A percentile compares a stretch with the other conserved stretches of the same genome.
These are phyloP conservation scores for Alligator mississippiensis DNA, from an alignment of 2,113 vertebrate genomes.

Conservation along the genomic window DNA sequence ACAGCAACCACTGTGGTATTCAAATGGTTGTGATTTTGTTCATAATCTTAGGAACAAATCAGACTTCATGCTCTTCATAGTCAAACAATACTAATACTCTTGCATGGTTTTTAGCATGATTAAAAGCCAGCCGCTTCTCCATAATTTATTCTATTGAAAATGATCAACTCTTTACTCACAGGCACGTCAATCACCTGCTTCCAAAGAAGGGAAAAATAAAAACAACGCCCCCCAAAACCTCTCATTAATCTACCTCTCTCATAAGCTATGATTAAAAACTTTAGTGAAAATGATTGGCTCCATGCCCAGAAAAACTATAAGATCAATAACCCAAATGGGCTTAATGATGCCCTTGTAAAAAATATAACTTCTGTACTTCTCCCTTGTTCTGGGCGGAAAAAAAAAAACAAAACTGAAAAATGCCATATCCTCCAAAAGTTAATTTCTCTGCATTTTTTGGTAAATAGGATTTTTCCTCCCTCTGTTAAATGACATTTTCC, in stretches of 20 bases:
- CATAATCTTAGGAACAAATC: constrained; percentile 29
- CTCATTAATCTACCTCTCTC: constrained; percentile 52
- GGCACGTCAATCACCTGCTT: constrained; percentile 43
- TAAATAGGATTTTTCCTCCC: neutral
- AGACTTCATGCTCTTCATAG: neutral
- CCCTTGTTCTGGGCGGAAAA: neutral
- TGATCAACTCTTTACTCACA: constrained; percentile 54
- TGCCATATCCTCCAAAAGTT: constrained; percentile 33
- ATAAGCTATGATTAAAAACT: constrained; percentile 69
- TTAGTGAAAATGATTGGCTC: constrained; percentile 60
- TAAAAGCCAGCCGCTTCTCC: constrained; percentile 16
- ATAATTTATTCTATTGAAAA: constrained; percentile 39
- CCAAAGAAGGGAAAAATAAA: neutral
- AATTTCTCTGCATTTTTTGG: constrained; percentile 29
- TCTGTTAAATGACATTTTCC: constrained; percentile 45
- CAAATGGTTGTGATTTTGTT: neutral
- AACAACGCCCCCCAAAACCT: neutral
- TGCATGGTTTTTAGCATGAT: constrained; percentile 23
- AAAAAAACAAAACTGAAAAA: constrained; percentile 25
- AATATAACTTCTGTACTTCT: constrained; percentile 52
- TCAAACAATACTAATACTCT: neutral
- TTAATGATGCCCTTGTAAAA: constrained; percentile 62
- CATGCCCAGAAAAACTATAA: constrained; percentile 62
- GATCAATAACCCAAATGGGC: constrained; percentile 68
- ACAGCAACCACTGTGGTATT: neutral